A percentile compares a stretch with the other conserved stretches of the same genome.
These are phyloP conservation scores for Coptodon bakossiorum DNA, from an alignment of 2,113 vertebrate genomes.

Conservation along the genomic window DNA sequence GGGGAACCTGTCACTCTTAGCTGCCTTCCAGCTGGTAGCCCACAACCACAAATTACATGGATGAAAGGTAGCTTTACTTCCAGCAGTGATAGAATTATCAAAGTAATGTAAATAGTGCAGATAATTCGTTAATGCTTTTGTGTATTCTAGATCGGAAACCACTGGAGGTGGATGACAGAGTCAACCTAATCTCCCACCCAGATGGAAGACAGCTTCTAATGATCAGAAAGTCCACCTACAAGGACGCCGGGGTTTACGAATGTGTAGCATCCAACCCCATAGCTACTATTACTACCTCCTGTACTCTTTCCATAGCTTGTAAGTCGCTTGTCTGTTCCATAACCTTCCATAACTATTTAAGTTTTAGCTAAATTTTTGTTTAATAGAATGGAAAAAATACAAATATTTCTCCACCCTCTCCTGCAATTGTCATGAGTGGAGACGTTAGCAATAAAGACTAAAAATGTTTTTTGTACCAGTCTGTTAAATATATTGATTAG, in stretches of 20 bases:
- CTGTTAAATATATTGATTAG: neutral
- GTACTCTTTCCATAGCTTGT: slow-evolving; percentile 85
- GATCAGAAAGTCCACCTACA: slow-evolving; percentile 74
- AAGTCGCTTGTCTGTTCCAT: slow-evolving; percentile 46
- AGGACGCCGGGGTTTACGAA: slow-evolving; percentile 84
- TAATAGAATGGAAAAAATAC: neutral
- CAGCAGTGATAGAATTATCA: neutral
- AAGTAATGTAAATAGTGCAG: neutral
- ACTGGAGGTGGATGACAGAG: slow-evolving; percentile 67
- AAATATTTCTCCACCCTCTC: neutral
- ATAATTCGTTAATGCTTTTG: neutral
- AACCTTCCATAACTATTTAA: neutral
- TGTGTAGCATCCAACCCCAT: slow-evolving; percentile 84
- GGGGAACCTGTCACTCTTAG: slow-evolving; percentile 85
- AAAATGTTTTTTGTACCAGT: neutral
- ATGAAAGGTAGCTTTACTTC: slow-evolving; percentile 77
- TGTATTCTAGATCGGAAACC: slow-evolving; percentile 77
- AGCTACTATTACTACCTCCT: slow-evolving; percentile 85
- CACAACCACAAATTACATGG: slow-evolving; percentile 84
- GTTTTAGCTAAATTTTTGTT: neutral
- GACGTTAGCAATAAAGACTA: neutral
- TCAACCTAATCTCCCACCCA: slow-evolving; percentile 80
- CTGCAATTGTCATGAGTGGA: neutral
- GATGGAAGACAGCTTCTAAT: slow-evolving; percentile 88
- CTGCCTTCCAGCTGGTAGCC: slow-evolving; percentile 88